Percentiles rank a stretch among this genome's conserved stretches.
Conservation (phyloP, 2,888 invertebrate species). For the Notocelia uddmanniana region DNA sequence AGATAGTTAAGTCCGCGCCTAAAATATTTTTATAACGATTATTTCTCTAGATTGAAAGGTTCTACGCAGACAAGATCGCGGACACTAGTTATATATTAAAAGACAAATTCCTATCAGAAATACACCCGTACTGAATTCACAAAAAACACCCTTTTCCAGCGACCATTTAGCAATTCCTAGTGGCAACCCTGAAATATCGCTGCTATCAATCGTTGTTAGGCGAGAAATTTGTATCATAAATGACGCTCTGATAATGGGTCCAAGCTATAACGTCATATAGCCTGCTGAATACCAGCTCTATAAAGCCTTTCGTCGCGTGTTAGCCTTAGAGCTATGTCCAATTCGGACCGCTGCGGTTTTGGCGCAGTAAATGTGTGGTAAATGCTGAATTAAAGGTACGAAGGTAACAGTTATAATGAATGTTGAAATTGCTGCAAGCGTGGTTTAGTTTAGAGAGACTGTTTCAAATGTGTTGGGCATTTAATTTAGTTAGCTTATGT, state of each 20-base stretch:
- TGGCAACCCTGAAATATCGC: conserved; percentile 24
- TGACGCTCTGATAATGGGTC: conserved; percentile 29
- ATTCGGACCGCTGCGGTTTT: conserved; percentile 31
- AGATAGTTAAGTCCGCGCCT: too few species aligned
- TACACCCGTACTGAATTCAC: neutral
- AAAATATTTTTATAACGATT: too few species aligned
- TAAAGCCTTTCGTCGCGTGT: neutral
- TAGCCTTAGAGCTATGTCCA: conserved; percentile 27
- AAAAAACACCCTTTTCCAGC: conserved; percentile 27
- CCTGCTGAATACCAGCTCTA: neutral
- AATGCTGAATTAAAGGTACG: conserved; percentile 28
- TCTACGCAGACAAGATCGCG: too few species aligned
- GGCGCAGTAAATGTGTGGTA: conserved; percentile 31
- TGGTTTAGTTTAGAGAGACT: conserved; percentile 27
- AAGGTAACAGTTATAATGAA: conserved; percentile 29
- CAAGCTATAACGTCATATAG: neutral
- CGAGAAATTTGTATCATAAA: conserved; percentile 40
- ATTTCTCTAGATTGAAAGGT: too few species aligned
- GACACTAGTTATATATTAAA: too few species aligned
- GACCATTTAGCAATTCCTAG: conserved; percentile 22
- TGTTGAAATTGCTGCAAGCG: conserved; percentile 17
- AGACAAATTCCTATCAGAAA: too few species aligned
- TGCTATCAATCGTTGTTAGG: conserved; percentile 40
- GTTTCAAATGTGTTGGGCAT: neutral
- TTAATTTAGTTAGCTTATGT: neutral